phyloP scores from a whole-genome alignment of 2,888 invertebrate species.

The Stenotaenia linearis region DNA sequence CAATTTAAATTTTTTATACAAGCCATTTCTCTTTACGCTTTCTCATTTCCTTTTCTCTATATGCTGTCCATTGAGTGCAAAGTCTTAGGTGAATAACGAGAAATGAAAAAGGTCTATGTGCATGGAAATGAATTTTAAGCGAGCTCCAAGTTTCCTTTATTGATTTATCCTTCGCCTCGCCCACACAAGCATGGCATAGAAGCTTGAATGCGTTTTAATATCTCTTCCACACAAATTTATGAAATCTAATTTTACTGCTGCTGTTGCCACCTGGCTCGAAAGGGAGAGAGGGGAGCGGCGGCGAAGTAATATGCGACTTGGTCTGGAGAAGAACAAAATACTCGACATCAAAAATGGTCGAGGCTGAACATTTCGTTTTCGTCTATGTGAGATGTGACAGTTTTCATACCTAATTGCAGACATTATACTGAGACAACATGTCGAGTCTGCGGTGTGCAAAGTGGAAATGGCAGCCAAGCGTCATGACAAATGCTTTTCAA shows the following conservation, averaged over 20 bases:
- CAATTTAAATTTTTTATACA: constrained; percentile 21
- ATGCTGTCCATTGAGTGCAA: constrained; percentile 26
- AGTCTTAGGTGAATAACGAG: constrained; percentile 26
- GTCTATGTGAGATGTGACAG: background rate
- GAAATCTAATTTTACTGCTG: constrained; percentile 30
- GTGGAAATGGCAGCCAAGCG: constrained; percentile 24
- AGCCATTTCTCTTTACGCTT: constrained; percentile 18
- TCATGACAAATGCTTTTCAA: constrained; percentile 17
- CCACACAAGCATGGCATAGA: constrained; percentile 16
- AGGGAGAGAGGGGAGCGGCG: background rate
- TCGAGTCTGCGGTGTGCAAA: constrained; percentile 7
- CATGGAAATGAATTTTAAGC: constrained; percentile 29
- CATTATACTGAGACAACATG: constrained; percentile 11
- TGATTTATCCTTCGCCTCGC: constrained; percentile 26
- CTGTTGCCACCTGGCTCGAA: constrained; percentile 29
- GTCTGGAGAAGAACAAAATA: constrained; percentile 20
- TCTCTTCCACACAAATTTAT: constrained; percentile 28
- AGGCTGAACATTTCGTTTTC: background rate
- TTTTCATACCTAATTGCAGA: constrained; percentile 17
- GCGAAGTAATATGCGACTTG: constrained; percentile 6
- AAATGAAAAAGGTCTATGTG: constrained; percentile 24
- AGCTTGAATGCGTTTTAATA: constrained; percentile 31
- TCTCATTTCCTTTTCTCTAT: constrained; percentile 26
- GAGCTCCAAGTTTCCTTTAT: constrained; percentile 28
- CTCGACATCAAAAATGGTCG: constrained; percentile 17